A percentile compares a stretch with the other conserved stretches of the same genome.
Evolutionary conservation across 2,113 vertebrate species (phyloP).

Genomic region (Gavia stellata): DNA sequence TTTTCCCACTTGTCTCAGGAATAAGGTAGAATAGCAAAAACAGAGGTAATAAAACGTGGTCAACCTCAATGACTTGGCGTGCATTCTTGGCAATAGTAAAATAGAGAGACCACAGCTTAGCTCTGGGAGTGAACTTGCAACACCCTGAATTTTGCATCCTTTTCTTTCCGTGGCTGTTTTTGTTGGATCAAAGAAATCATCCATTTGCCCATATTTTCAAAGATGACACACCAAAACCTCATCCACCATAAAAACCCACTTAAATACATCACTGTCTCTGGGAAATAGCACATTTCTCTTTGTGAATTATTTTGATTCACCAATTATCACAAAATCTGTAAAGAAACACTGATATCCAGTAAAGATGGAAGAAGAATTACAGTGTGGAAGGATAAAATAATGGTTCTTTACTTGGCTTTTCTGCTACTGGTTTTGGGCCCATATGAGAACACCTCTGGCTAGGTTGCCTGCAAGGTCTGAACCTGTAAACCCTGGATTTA

Average conservation of each 20-base stretch:
- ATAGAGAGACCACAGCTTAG: constrained; percentile 49
- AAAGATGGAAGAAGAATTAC: constrained; percentile 19
- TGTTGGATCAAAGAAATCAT: constrained; percentile 29
- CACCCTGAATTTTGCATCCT: constrained; percentile 57
- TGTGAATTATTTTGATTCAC: not conserved
- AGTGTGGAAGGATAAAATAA: not conserved
- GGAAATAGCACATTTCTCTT: not conserved
- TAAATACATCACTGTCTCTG: not conserved
- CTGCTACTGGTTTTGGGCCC: not conserved
- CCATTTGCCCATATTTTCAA: constrained; percentile 7
- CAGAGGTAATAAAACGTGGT: constrained; percentile 69
- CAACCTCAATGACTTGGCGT: constrained; percentile 61
- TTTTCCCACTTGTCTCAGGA: constrained; percentile 65
- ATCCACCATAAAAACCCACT: not conserved
- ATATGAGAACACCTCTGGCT: not conserved
- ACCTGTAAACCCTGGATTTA: constrained; percentile 12
- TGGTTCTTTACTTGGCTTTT: not conserved
- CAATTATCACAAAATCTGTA: constrained; percentile 1
- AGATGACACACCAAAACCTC: constrained; percentile 36
- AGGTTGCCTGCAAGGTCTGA: not conserved
- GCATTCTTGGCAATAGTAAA: constrained; percentile 34
- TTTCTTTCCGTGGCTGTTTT: constrained; percentile 40
- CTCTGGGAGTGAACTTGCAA: constrained; percentile 61
- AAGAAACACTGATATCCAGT: not conserved
- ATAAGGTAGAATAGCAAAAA: constrained; percentile 66